Evolutionary conservation across 2,113 vertebrate genomes (phyloP).

Genomic region (Charina bottae): DNA sequence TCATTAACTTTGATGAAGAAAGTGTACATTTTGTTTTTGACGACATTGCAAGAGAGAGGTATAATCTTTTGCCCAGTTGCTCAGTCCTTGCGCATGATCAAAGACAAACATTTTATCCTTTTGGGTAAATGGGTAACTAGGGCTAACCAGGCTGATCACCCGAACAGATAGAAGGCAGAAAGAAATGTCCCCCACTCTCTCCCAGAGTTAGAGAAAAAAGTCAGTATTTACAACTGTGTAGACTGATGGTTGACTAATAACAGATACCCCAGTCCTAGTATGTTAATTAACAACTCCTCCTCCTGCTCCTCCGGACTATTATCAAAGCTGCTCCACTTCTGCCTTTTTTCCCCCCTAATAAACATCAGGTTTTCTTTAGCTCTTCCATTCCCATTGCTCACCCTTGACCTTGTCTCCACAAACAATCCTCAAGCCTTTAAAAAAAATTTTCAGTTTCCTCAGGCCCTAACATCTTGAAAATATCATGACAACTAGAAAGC

Average conservation of each 20-base stretch:
- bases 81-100: background rate
- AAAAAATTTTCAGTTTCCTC: slow-evolving; percentile 48
- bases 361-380: slow-evolving; percentile 34
- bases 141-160: background rate
- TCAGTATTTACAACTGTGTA: background rate
- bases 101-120: background rate
- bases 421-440: slow-evolving; percentile 46
- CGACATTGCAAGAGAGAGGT: background rate
- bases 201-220: background rate
- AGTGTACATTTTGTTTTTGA: background rate
- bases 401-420: slow-evolving; percentile 56
- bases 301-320: background rate
- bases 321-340: slow-evolving; percentile 29
- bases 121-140: slow-evolving; percentile 18
- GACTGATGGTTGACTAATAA: background rate
- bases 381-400: slow-evolving; percentile 33
- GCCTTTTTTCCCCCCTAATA: slow-evolving; percentile 33
- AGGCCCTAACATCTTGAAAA: slow-evolving; percentile 58
- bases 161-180: slow-evolving; percentile 39
- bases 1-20: background rate
- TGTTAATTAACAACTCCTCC: background rate
- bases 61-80: background rate
- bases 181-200: background rate
- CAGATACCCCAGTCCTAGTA: background rate
- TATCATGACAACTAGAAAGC: slow-evolving; percentile 51